phyloP scores from a whole-genome alignment of 1,140 invertebrate genomes.

The Drosophila navojoa region DNA sequence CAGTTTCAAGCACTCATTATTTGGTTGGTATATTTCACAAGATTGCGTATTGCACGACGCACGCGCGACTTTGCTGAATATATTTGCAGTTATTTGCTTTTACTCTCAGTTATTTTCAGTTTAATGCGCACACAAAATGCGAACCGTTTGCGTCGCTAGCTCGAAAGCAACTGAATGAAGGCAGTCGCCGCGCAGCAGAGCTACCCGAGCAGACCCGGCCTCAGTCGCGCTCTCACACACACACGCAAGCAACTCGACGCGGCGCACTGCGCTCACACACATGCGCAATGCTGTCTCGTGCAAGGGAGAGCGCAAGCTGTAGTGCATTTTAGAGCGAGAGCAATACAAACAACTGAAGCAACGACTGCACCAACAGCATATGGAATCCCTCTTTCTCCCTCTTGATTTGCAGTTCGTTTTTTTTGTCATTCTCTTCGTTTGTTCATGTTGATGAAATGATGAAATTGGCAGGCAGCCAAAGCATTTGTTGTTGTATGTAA shows the following conservation, averaged over 20 bases:
- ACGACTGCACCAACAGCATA: conserved; percentile 10
- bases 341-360: conserved; percentile 32
- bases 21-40: conserved; percentile 49
- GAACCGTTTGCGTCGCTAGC: conserved; percentile 68
- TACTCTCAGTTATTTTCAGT: conserved; percentile 10
- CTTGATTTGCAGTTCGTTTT: neutral
- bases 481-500: conserved; percentile 21
- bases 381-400: conserved; percentile 21
- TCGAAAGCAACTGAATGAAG: conserved; percentile 70
- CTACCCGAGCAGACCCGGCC: conserved; percentile 26
- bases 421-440: conserved; percentile 24
- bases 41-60: conserved; percentile 54
- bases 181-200: conserved; percentile 34
- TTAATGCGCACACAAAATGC: conserved; percentile 27
- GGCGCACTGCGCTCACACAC: conserved; percentile 13
- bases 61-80: conserved; percentile 56
- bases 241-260: neutral
- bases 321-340: conserved; percentile 58
- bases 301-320: conserved; percentile 33
- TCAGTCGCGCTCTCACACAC: conserved; percentile 18
- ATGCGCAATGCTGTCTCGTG: conserved; percentile 35
- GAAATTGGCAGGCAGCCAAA: conserved; percentile 38
- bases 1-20: conserved; percentile 46
- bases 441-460: conserved; percentile 26
- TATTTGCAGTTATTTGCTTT: conserved; percentile 15